Evolutionary conservation across 2,888 invertebrate species (phyloP), one percentile per base, ranked within the genome.

Genomic region (Cecidostiba fungosa): DNA sequence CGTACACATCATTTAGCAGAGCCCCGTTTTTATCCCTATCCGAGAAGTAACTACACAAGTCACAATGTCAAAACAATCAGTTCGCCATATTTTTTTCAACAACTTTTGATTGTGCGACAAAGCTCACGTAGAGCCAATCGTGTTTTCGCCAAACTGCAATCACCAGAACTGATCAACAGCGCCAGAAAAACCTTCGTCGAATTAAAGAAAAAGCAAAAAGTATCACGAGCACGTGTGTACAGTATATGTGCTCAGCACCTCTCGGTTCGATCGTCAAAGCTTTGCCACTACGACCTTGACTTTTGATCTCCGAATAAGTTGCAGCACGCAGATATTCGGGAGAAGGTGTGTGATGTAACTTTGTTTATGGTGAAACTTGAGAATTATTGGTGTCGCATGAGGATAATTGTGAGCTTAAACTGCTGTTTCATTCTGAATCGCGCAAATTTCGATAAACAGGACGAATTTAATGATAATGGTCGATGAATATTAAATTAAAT

Each of bases 391-490:
- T 66, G 29, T 23, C 62, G 2, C 1, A n/a, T n/a, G 10, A 66
- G 8, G 66, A 66, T 26, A 26, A 26, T n/a, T 29, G 66, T 6
- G 59, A 59, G 54, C 54, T 59, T 8, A n/a, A n/a, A 66, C 29
- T 66, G 66, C 66, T 66, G 66, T 5, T 26, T 66, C 66, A 66
- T 29, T 26, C 66, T 66, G 66, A 66, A 66, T 59, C 54, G 54
- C 54, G 54, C 23, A 19, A 50, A 19, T 50, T 50, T 50, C 1
- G 50, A 50, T n/a, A 43, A 19, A 19, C 19, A 19, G 50, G 50
- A 19, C n/a, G n/a, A n/a, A n/a, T n/a, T n/a, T n/a, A n/a, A n/a
- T n/a, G n/a, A n/a, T n/a, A n/a, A n/a, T n/a, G n/a, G n/a, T n/a
- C n/a, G n/a, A n/a, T n/a, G n/a, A n/a, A n/a, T n/a, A n/a, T n/a